Conservation (phyloP, 2,888 invertebrate genomes). For the Agrenia bidenticulata region DNA sequence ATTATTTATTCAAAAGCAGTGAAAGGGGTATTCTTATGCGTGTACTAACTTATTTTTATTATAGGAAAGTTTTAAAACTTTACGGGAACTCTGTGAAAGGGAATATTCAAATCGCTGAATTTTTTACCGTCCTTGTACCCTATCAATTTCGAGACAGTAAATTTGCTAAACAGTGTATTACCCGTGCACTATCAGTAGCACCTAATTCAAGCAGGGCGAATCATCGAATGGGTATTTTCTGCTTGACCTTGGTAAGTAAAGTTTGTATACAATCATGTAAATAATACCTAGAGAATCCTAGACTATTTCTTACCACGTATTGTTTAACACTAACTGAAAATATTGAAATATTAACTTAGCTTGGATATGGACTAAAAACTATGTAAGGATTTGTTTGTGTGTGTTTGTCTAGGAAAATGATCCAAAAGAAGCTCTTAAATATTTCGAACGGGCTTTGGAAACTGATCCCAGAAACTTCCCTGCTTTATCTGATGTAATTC, state of each 20-base stretch:
- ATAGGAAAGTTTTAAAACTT: slow-evolving; percentile 23
- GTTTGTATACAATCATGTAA: too few relatives aligned
- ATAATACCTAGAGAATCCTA: too few relatives aligned
- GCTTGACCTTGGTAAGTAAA: neutral
- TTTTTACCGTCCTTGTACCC: slow-evolving; percentile 27
- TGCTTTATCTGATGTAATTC: neutral
- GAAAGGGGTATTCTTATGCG: neutral
- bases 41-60: neutral
- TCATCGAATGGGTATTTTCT: slow-evolving; percentile 32
- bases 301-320: too few relatives aligned
- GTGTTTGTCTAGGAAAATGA: neutral
- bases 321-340: neutral
- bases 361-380: too few relatives aligned
- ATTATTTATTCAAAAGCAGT: neutral
- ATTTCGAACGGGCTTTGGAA: neutral
- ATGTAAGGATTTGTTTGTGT: neutral
- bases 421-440: neutral
- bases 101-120: slow-evolving; percentile 26
- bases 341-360: too few relatives aligned
- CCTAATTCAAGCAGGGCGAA: slow-evolving; percentile 42
- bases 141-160: slow-evolving; percentile 23
- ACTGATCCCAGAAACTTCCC: neutral
- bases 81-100: slow-evolving; percentile 20
- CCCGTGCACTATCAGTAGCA: slow-evolving; percentile 18
- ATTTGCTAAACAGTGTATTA: slow-evolving; percentile 26